Percentiles rank a stretch among this genome's conserved stretches.
Evolutionary conservation across 2,797 vertebrate genomes (phyloP).

Genomic region (Sebastes aleutianus): DNA sequence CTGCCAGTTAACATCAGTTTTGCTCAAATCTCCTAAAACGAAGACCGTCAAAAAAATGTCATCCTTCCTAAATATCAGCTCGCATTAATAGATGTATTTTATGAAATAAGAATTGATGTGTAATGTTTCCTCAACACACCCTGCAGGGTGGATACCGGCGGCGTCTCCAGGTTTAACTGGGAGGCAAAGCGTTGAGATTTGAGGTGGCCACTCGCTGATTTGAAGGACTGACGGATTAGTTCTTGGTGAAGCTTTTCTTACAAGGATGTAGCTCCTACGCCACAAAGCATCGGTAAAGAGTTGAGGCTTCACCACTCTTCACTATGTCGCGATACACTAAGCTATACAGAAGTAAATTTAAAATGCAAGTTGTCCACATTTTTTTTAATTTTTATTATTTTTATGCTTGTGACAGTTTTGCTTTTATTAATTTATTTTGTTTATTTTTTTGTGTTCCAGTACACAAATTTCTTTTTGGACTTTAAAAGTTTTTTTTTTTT

Average conservation of each 20-base stretch:
- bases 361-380: conserved; percentile 52
- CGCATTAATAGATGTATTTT: conserved; percentile 29
- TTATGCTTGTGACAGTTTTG: conserved; percentile 37
- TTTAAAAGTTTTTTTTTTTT: conserved; percentile 85
- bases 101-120: conserved; percentile 20
- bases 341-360: conserved; percentile 30
- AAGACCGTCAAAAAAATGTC: conserved; percentile 1
- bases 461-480: conserved; percentile 84
- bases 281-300: conserved; percentile 26
- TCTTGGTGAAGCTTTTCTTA: conserved; percentile 1
- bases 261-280: conserved; percentile 14
- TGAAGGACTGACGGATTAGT: conserved; percentile 10
- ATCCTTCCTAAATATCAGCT: conserved; percentile 9
- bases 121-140: background rate
- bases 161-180: conserved; percentile 28
- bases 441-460: conserved; percentile 71
- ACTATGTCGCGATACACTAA: conserved; percentile 35
- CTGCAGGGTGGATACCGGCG: background rate
- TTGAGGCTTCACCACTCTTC: conserved; percentile 31
- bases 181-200: conserved; percentile 26
- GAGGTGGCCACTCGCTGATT: conserved; percentile 25
- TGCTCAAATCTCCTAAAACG: background rate
- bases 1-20: conserved; percentile 25
- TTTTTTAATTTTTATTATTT: conserved; percentile 22
- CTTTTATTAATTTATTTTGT: conserved; percentile 46